phyloP scores from a whole-genome alignment of 2,797 vertebrate genomes.

The Labeo calbasu region DNA sequence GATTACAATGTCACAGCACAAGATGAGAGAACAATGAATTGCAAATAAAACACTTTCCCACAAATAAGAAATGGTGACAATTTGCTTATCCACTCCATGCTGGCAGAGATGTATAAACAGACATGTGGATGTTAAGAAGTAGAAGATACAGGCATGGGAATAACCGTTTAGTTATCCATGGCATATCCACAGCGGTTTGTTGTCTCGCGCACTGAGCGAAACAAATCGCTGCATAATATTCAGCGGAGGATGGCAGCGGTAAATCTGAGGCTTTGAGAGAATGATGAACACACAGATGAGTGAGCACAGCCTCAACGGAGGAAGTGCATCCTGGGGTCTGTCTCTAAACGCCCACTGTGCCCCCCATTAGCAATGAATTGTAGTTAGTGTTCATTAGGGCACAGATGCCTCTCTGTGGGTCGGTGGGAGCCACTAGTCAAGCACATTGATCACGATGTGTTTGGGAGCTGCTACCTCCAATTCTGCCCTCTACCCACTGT shows the following conservation, averaged over 20 bases:
- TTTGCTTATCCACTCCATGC: slow-evolving; percentile 23
- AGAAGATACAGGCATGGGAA: slow-evolving; percentile 14
- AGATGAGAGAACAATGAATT: slow-evolving; percentile 14
- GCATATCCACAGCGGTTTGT: slow-evolving; percentile 16
- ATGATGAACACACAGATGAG: slow-evolving; percentile 31
- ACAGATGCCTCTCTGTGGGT: slow-evolving; percentile 9
- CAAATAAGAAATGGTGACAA: slow-evolving; percentile 17
- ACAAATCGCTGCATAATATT: slow-evolving; percentile 43
- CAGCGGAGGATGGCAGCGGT: slow-evolving; percentile 33
- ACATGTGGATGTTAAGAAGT: slow-evolving; percentile 23
- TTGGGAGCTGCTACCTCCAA: slow-evolving; percentile 15
- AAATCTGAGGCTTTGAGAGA: slow-evolving; percentile 48
- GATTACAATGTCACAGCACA: slow-evolving; percentile 1
- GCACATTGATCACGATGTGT: slow-evolving; percentile 33
- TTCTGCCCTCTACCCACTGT: background rate
- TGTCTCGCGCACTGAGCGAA: slow-evolving; percentile 28
- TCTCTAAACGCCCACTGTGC: slow-evolving; percentile 16
- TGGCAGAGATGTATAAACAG: slow-evolving; percentile 5
- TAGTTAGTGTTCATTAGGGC: slow-evolving; percentile 41
- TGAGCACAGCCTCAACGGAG: background rate
- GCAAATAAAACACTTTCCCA: slow-evolving; percentile 24
- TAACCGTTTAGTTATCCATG: slow-evolving; percentile 25
- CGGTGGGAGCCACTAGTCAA: slow-evolving; percentile 1
- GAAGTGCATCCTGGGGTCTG: slow-evolving; percentile 21
- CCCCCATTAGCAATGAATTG: slow-evolving; percentile 42